Conservation (phyloP, 2,797 vertebrate species). For the Scyliorhinus canicula region DNA sequence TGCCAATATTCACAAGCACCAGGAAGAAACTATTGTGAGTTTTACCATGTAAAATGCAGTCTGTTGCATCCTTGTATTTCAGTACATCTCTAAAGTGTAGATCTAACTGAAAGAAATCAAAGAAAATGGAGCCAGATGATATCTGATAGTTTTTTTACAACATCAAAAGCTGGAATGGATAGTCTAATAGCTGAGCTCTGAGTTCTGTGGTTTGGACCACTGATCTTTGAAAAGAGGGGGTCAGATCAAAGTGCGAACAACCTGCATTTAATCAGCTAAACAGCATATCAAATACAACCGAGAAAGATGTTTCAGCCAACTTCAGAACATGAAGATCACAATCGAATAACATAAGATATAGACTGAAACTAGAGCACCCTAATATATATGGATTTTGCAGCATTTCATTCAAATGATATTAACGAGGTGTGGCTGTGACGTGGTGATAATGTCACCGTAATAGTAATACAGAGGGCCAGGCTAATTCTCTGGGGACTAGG, state of each 20-base stretch:
- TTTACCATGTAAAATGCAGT: not conserved
- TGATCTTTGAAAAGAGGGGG: slow-evolving; percentile 10
- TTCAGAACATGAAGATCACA: slow-evolving; percentile 21
- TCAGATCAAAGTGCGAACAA: slow-evolving; percentile 29
- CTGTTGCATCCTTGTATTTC: not conserved
- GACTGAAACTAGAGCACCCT: not conserved
- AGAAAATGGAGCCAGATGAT: slow-evolving; percentile 24
- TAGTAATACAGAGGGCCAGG: too few relatives aligned
- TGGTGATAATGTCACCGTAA: too few relatives aligned
- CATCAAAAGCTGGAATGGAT: slow-evolving; percentile 37
- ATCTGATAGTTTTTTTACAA: slow-evolving; percentile 23
- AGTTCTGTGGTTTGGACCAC: not conserved
- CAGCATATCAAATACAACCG: not conserved
- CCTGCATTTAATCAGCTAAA: not conserved
- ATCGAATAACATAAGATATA: not conserved
- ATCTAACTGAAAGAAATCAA: slow-evolving; percentile 27
- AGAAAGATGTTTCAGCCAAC: slow-evolving; percentile 21
- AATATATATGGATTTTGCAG: not conserved
- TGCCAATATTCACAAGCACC: not conserved
- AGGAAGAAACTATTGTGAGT: not conserved
- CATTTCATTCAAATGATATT: not conserved
- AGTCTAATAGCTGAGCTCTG: slow-evolving; percentile 17
- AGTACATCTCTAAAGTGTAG: not conserved
- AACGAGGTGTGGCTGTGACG: too few relatives aligned
- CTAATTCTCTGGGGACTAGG: too few relatives aligned